These are phyloP conservation scores for Procambarus virginalis DNA, from an alignment of 1,140 invertebrate genomes.

Conservation along the genomic window DNA sequence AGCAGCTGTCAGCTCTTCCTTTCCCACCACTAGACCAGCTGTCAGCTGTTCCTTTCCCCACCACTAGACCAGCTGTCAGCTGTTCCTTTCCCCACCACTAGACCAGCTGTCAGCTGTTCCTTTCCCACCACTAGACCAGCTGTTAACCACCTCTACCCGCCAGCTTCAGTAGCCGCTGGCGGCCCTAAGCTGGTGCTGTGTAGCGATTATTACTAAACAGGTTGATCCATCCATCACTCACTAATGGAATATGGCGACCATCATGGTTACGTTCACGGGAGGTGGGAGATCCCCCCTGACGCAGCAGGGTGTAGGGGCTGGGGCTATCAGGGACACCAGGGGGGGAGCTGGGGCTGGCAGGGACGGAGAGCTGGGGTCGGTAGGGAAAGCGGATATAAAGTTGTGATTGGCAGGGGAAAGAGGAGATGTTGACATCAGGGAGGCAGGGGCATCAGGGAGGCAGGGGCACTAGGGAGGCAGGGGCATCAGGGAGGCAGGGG, in stretches of 20 bases:
- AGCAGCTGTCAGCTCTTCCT: no score
- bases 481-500: no score
- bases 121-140: background rate
- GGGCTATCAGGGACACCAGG: no score
- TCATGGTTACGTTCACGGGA: background rate
- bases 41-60: background rate
- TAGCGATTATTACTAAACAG: slow-evolving; percentile 7
- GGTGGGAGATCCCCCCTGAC: background rate
- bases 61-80: background rate
- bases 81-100: background rate
- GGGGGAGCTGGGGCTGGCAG: no score
- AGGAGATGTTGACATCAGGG: no score
- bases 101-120: background rate
- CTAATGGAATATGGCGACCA: slow-evolving; percentile 9
- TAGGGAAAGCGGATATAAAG: background rate
- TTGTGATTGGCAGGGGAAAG: no score
- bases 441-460: no score
- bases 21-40: background rate
- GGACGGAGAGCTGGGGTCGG: no score
- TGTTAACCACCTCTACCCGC: background rate
- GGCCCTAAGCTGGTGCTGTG: slow-evolving; percentile 15
- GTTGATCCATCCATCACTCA: background rate
- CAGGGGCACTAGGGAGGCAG: no score
- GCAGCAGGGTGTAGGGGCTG: no score
- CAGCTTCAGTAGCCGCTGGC: background rate